Evolutionary conservation across 2,797 vertebrate species (phyloP), one percentile per base, ranked within the genome.

Genomic region (Geotria australis): DNA sequence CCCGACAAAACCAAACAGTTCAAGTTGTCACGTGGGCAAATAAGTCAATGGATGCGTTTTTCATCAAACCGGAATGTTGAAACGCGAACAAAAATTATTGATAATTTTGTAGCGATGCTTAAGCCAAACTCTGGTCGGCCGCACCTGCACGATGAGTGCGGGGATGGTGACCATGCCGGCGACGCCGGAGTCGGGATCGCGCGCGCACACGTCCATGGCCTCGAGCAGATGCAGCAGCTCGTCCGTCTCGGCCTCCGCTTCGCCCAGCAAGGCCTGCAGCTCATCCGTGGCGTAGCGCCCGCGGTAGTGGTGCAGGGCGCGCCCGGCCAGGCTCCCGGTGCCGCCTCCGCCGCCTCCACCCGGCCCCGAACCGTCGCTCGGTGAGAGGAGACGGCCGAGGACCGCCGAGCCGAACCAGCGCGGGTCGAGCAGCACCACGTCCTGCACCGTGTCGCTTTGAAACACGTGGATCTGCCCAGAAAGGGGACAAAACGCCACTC

Each of bases 371-470:
- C 79, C 85, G 70, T 98, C 91, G 56, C 80, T 74, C 24, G 24
- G 24, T 0, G 85, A 94, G 2, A 98, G 74, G 63, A 98, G 77
- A 65, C 74, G 83, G 61, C 78, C 84, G 15, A 98, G 76, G 57
- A 95, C 71, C 2, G 63, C 76, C 69, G 76, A 77, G 69, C 88
- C 95, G 57, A 95, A 78, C 91, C 91, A 96, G 58, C 86, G 80
- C 10, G 89, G 91, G 67, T 98, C 91, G 68, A 96, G 68, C 57
- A 96, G 76, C 12, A 98, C 79, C 11, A 98, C 85, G 1, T 96
- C 88, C 72, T 95, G 91, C 47, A 96, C 83, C 1, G 85, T 96
- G 71, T 96, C 89, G 60, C 86, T 96, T 73, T 95, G 89, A 78
- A 98, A 85, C 69, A 95, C 80, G 72, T 88, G 91, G 64, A 98